These are phyloP conservation scores for Agelas oroides DNA, from an alignment of 37 sponge, comb jelly and placozoan genomes.

Conservation along the genomic window DNA sequence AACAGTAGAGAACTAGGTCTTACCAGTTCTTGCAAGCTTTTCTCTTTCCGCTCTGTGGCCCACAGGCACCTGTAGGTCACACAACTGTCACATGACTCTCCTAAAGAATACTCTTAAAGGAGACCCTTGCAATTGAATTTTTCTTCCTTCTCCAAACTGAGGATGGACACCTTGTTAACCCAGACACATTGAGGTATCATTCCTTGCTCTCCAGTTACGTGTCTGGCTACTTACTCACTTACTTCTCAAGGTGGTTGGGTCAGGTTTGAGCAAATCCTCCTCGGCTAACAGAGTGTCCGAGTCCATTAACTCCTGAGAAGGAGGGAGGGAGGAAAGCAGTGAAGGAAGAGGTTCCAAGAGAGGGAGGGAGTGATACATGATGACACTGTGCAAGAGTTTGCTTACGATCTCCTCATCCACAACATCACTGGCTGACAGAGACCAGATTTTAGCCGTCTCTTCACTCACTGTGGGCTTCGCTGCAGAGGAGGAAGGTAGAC, in stretches of 20 bases:
- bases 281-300: constrained; percentile 87
- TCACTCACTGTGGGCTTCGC: constrained; percentile 12
- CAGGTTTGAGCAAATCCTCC: constrained; percentile 90
- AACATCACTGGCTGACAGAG: constrained; percentile 59
- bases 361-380: too few relatives aligned
- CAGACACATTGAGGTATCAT: too few relatives aligned
- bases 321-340: neutral
- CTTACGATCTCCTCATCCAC: constrained; percentile 33
- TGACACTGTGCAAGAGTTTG: too few relatives aligned
- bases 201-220: too few relatives aligned
- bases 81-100: too few relatives aligned
- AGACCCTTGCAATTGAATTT: too few relatives aligned
- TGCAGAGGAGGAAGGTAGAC: neutral
- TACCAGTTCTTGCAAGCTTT: constrained; percentile 99
- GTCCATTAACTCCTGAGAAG: constrained; percentile 80
- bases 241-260: constrained; percentile 86
- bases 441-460: constrained; percentile 66
- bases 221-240: neutral
- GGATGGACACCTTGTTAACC: too few relatives aligned
- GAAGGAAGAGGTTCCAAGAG: too few relatives aligned
- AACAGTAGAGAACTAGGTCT: neutral
- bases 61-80: constrained; percentile 70
- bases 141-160: too few relatives aligned
- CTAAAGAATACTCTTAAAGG: too few relatives aligned
- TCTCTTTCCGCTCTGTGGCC: constrained; percentile 77